Percentiles rank a stretch among this genome's conserved stretches.
Evolutionary conservation across 2,797 vertebrate species (phyloP).

Genomic region (Sebastes miniatus): DNA sequence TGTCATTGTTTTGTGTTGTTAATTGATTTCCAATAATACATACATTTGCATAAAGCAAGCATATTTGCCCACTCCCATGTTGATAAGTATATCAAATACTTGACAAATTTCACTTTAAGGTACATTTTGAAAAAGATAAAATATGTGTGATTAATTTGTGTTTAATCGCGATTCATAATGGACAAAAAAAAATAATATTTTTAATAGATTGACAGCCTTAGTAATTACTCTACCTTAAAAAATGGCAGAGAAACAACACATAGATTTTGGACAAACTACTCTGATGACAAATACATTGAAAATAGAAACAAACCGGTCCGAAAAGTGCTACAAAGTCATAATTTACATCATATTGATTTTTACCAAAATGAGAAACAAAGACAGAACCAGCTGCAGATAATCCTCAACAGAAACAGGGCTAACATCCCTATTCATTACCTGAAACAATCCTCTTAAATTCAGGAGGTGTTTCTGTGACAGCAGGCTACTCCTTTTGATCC

Average conservation of each 20-base stretch:
- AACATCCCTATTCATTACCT: constrained; percentile 29
- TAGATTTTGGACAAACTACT: background rate
- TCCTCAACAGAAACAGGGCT: background rate
- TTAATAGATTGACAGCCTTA: too few species aligned
- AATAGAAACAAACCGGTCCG: background rate
- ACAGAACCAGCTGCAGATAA: background rate
- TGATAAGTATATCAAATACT: rapidly evolving
- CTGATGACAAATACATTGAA: background rate
- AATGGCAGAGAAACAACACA: too few species aligned
- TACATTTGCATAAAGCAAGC: background rate
- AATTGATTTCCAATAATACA: too few species aligned
- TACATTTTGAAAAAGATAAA: background rate
- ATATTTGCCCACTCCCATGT: too few species aligned
- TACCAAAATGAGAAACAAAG: constrained; percentile 8
- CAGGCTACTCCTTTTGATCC: constrained; percentile 66
- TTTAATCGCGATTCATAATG: too few species aligned
- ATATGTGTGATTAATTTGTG: background rate
- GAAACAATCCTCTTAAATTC: constrained; percentile 62
- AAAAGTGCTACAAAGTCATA: background rate
- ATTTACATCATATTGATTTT: background rate
- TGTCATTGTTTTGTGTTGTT: too few species aligned
- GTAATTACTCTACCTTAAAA: too few species aligned
- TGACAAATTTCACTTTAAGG: too few species aligned
- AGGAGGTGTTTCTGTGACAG: constrained; percentile 57
- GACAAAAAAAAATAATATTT: too few species aligned